Evolutionary conservation across 2,113 vertebrate species (phyloP).

Genomic region (Calidris pugnax): DNA sequence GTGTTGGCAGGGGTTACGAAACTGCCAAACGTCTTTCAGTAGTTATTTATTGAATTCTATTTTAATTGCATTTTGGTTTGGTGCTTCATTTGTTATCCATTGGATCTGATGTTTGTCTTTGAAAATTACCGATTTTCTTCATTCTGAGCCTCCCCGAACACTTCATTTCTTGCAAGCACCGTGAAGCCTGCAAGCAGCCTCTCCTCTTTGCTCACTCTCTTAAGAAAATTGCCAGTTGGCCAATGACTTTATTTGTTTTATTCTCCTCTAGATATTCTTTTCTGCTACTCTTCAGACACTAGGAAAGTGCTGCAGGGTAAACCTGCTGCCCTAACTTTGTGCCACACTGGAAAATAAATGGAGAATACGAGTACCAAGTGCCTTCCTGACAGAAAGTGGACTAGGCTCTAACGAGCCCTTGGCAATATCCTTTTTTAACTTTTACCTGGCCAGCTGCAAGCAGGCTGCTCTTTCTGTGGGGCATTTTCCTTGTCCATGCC

Average conservation of each 20-base stretch:
- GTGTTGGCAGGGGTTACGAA: not conserved
- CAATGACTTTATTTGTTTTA: not conserved
- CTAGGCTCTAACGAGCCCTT: not conserved
- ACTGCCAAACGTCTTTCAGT: not conserved
- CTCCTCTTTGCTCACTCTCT: not conserved
- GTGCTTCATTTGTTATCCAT: not conserved
- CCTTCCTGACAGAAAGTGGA: not conserved
- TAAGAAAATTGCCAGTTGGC: not conserved
- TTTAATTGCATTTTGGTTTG: not conserved
- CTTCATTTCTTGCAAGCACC: not conserved
- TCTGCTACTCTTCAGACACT: not conserved
- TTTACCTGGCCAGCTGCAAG: not conserved
- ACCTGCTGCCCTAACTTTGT: not conserved
- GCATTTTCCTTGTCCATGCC: not conserved
- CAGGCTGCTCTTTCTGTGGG: not conserved
- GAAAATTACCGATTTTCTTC: slow-evolving; percentile 13
- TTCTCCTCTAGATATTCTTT: not conserved
- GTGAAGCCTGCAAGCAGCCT: not conserved
- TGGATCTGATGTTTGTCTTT: not conserved
- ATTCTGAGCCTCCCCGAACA: not conserved
- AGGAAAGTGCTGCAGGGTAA: not conserved
- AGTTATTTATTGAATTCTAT: not conserved
- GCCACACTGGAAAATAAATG: not conserved
- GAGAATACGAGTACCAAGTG: not conserved
- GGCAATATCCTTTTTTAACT: not conserved